phyloP scores from a whole-genome alignment of 2,113 vertebrate species.

The Chloebia gouldiae region DNA sequence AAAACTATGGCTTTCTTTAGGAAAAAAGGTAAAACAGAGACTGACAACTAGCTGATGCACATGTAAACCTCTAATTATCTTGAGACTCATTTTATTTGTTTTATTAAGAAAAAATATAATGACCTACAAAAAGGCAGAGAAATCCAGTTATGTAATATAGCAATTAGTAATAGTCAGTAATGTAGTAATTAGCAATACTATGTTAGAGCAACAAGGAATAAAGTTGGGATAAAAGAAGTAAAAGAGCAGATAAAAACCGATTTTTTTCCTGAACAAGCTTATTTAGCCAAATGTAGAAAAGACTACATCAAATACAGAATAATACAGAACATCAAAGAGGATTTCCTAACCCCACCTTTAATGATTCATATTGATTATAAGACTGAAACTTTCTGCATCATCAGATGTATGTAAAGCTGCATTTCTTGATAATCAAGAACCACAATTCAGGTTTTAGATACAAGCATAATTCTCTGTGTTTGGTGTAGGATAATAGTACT shows the following conservation, averaged over 20 bases:
- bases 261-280: background rate
- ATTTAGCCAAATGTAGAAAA: background rate
- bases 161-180: background rate
- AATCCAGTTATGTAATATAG: background rate
- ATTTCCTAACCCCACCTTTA: background rate
- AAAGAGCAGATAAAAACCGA: background rate
- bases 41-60: background rate
- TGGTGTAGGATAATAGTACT: background rate
- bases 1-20: background rate
- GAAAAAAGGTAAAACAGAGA: background rate
- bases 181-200: background rate
- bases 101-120: background rate
- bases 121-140: constrained; percentile 6
- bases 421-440: background rate
- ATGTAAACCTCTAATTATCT: background rate
- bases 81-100: background rate
- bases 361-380: background rate
- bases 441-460: background rate
- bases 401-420: background rate
- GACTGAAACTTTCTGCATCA: background rate
- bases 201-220: background rate
- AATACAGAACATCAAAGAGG: background rate
- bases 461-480: background rate
- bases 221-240: background rate
- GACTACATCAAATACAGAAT: background rate